A percentile compares a stretch with the other conserved stretches of the same genome.
Conservation (phyloP, 2,113 vertebrate genomes). For the Nipponia nippon region DNA sequence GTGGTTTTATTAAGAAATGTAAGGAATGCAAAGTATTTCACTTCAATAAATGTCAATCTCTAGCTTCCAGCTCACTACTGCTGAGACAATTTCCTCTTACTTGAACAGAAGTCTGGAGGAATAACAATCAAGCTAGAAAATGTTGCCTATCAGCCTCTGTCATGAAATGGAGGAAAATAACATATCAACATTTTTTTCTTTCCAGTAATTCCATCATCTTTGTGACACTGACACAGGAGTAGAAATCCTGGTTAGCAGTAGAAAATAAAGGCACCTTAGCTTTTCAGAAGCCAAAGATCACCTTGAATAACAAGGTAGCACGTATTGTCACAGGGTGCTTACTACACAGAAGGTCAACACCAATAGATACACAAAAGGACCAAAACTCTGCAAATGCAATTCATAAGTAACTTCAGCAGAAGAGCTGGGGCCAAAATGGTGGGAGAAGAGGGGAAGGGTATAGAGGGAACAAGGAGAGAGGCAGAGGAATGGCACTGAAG, state of each 20-base stretch:
- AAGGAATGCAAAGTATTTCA: background rate
- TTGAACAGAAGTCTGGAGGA: background rate
- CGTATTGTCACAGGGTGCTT: background rate
- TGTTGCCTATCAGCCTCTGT: background rate
- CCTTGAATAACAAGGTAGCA: background rate
- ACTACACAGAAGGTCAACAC: background rate
- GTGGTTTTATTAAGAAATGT: constrained; percentile 34
- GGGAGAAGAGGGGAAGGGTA: background rate
- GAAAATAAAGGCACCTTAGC: background rate
- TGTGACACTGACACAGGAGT: background rate
- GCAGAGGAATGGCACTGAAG: background rate
- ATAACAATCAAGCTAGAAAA: background rate
- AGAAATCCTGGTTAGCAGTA: background rate
- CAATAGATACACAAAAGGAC: background rate
- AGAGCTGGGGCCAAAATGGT: background rate
- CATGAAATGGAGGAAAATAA: background rate
- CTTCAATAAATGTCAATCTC: background rate
- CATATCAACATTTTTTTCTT: background rate
- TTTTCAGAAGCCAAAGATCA: background rate
- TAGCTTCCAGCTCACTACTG: background rate
- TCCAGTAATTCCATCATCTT: background rate
- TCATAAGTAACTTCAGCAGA: background rate
- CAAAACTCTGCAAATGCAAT: background rate
- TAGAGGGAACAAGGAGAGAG: background rate
- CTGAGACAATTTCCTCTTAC: constrained; percentile 48